Evolutionary conservation across 1,140 invertebrate species (phyloP).

Genomic region (Zaprionus vittiger): DNA sequence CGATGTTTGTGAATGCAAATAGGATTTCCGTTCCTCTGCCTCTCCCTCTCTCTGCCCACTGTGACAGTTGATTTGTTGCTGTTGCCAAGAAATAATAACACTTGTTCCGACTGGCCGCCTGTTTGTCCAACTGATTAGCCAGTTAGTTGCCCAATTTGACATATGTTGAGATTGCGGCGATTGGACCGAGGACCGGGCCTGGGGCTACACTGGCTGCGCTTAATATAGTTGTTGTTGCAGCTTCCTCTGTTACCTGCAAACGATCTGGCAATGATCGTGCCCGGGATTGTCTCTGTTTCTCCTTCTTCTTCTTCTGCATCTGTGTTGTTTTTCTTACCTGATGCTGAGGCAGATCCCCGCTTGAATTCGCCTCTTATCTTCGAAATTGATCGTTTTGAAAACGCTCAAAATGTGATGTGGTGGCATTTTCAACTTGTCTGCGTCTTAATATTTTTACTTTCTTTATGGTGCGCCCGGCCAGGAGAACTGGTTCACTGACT

Average conservation of each 20-base stretch:
- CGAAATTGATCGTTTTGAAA: constrained; percentile 84
- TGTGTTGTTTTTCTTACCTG: not conserved
- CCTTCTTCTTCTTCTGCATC: not conserved
- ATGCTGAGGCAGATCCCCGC: not conserved
- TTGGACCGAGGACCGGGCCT: not conserved
- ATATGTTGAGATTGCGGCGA: constrained; percentile 71
- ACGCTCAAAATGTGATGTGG: constrained; percentile 84
- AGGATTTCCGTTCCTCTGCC: constrained; percentile 69
- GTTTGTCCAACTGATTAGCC: constrained; percentile 76
- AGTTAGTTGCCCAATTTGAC: constrained; percentile 82
- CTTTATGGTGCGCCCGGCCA: constrained; percentile 62
- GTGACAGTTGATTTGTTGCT: no score
- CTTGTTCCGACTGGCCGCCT: constrained; percentile 58
- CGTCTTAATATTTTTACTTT: constrained; percentile 83
- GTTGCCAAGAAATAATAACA: constrained; percentile 75
- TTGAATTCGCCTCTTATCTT: constrained; percentile 63
- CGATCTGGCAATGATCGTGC: constrained; percentile 2
- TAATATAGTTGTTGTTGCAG: constrained; percentile 47
- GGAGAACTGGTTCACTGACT: constrained; percentile 69
- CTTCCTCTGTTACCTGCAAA: constrained; percentile 36
- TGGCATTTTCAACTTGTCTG: constrained; percentile 84
- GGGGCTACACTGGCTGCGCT: not conserved
- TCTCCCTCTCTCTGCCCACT: not conserved
- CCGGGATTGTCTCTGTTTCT: constrained; percentile 7
- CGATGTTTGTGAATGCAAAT: constrained; percentile 83